Conservation (phyloP, 2,113 vertebrate species). For the Edolisoma coerulescens region DNA sequence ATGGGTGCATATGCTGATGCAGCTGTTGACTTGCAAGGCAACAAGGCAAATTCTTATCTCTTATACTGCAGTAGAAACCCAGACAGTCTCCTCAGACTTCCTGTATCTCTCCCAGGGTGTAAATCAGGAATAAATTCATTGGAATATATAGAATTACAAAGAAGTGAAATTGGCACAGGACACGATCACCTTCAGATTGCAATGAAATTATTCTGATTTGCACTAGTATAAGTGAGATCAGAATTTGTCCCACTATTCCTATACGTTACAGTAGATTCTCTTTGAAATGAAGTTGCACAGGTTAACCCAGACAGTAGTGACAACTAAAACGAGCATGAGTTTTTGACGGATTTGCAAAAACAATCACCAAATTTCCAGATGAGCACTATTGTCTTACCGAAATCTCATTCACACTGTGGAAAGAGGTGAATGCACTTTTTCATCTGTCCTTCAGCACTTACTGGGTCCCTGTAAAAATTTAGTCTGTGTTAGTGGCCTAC, state of each 20-base stretch:
- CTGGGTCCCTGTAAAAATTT: slow-evolving; percentile 7
- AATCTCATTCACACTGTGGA: slow-evolving; percentile 19
- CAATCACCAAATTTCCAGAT: background rate
- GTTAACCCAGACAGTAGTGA: slow-evolving; percentile 57
- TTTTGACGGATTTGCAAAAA: slow-evolving; percentile 6
- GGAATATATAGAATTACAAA: background rate
- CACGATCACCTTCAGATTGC: background rate
- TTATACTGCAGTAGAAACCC: slow-evolving; percentile 6
- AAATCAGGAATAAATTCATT: slow-evolving; percentile 52
- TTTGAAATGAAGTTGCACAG: slow-evolving; percentile 62
- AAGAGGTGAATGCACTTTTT: slow-evolving; percentile 53
- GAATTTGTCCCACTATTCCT: slow-evolving; percentile 27
- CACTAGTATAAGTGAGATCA: slow-evolving; percentile 27
- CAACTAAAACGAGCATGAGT: background rate
- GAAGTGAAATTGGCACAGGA: background rate
- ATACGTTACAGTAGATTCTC: slow-evolving; percentile 58
- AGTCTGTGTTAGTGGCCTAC: background rate
- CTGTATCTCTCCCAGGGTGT: background rate
- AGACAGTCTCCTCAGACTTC: background rate
- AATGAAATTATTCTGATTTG: slow-evolving; percentile 50
- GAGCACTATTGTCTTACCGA: background rate
- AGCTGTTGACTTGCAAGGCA: background rate
- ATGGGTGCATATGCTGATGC: background rate
- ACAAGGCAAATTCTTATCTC: slow-evolving; percentile 53
- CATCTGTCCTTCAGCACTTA: background rate